Evolutionary conservation across 53 echinoderm and acorn worm species (phyloP).

Genomic region (Stichopus horrens): DNA sequence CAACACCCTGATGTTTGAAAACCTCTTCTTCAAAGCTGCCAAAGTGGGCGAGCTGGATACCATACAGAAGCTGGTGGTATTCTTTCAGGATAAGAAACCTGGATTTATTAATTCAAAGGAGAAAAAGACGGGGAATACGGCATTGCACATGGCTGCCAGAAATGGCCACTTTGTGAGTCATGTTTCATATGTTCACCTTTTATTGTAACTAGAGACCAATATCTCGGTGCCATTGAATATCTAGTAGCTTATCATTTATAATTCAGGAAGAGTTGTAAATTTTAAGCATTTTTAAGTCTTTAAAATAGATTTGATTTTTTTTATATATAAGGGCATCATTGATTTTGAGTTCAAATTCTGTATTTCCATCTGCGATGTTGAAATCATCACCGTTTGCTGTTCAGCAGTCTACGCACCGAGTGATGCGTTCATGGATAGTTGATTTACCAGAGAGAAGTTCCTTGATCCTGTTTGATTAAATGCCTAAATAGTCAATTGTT

Average conservation of each 20-base stretch:
- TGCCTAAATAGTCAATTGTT: too few species aligned
- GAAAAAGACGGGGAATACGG: slow-evolving; percentile 87
- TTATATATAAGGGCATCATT: neutral
- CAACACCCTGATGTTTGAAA: slow-evolving; percentile 85
- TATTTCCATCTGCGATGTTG: neutral
- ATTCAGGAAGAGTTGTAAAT: too few species aligned
- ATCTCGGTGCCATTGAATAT: neutral
- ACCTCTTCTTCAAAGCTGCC: slow-evolving; percentile 83
- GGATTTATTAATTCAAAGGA: slow-evolving; percentile 89
- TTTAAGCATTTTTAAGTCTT: too few species aligned
- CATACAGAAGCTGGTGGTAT: slow-evolving; percentile 87
- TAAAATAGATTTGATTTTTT: too few species aligned
- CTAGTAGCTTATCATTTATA: too few species aligned
- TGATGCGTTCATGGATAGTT: too few species aligned
- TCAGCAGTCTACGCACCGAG: too few species aligned
- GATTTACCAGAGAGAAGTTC: too few species aligned
- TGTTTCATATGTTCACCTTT: neutral
- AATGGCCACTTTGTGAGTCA: slow-evolving; percentile 82
- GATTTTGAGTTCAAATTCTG: neutral
- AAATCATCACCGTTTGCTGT: too few species aligned
- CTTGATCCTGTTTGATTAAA: too few species aligned
- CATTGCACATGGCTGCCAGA: slow-evolving; percentile 85
- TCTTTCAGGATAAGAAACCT: slow-evolving; percentile 85
- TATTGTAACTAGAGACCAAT: neutral
- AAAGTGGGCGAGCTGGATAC: slow-evolving; percentile 90